Evolutionary conservation across 2,797 vertebrate species (phyloP).

Genomic region (Limosa lapponica): DNA sequence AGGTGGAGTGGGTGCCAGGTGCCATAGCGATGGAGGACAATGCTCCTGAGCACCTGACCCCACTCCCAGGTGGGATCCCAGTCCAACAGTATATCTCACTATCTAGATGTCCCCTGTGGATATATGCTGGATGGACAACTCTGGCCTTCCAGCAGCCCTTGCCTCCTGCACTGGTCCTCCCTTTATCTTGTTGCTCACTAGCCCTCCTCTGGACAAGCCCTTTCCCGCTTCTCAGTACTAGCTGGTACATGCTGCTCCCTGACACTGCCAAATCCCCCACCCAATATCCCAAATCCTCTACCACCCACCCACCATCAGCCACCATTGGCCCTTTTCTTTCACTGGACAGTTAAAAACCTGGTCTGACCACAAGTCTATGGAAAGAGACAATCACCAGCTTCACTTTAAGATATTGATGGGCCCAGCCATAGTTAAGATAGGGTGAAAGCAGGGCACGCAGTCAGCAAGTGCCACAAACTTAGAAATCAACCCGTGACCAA

Average conservation of each 20-base stretch:
- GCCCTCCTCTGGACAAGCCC: not conserved
- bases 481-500: not conserved
- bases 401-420: not conserved
- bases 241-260: not conserved
- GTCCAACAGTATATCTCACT: not conserved
- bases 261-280: not conserved
- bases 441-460: not conserved
- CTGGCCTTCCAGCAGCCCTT: not conserved
- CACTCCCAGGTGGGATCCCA: not conserved
- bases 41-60: not conserved
- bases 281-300: not conserved
- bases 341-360: not conserved
- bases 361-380: not conserved
- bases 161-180: not conserved
- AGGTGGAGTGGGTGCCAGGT: not conserved
- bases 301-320: not conserved
- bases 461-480: not conserved
- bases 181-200: not conserved
- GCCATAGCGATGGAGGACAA: fast-evolving
- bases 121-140: not conserved
- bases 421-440: not conserved
- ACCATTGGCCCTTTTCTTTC: not conserved
- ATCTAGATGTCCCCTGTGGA: not conserved
- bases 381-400: not conserved
- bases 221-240: not conserved